Evolutionary conservation across 2,888 invertebrate genomes (phyloP).

Genomic region (Ormia ochracea): DNA sequence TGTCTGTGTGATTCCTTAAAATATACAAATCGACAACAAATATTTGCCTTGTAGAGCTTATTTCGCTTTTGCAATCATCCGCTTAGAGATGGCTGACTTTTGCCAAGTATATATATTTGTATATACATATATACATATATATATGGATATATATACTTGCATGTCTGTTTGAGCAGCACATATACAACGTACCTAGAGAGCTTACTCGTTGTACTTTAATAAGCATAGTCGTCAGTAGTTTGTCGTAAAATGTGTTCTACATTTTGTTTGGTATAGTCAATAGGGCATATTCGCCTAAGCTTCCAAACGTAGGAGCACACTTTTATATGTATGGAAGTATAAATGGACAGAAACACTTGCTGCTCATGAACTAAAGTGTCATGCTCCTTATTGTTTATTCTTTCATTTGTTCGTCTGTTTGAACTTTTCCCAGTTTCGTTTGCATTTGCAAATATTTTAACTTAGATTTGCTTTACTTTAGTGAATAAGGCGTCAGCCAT

Average conservation of each 20-base stretch:
- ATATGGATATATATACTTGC: too few relatives aligned
- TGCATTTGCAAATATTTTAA: slow-evolving; percentile 74
- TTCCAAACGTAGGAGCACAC: neutral
- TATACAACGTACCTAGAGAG: neutral
- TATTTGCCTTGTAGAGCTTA: slow-evolving; percentile 62
- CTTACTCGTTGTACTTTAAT: slow-evolving; percentile 20
- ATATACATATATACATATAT: too few relatives aligned
- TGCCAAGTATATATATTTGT: neutral
- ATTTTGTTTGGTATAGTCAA: slow-evolving; percentile 53
- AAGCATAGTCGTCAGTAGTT: neutral
- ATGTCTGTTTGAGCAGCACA: too few relatives aligned
- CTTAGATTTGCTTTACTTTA: slow-evolving; percentile 58
- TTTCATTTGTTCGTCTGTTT: slow-evolving; percentile 75
- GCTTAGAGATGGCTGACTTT: slow-evolving; percentile 59
- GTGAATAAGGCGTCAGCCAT: slow-evolving; percentile 52
- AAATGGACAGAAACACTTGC: slow-evolving; percentile 31
- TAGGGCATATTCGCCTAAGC: neutral
- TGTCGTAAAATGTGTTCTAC: slow-evolving; percentile 31
- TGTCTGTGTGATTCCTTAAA: slow-evolving; percentile 20
- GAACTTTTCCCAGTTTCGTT: slow-evolving; percentile 76
- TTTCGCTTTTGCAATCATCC: slow-evolving; percentile 61
- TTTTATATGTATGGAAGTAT: neutral
- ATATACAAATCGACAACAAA: slow-evolving; percentile 56
- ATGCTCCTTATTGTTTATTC: slow-evolving; percentile 70
- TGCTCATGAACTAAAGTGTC: slow-evolving; percentile 56